Evolutionary conservation across 2,113 vertebrate genomes (phyloP).

Genomic region (Anarrhichthys ocellatus): DNA sequence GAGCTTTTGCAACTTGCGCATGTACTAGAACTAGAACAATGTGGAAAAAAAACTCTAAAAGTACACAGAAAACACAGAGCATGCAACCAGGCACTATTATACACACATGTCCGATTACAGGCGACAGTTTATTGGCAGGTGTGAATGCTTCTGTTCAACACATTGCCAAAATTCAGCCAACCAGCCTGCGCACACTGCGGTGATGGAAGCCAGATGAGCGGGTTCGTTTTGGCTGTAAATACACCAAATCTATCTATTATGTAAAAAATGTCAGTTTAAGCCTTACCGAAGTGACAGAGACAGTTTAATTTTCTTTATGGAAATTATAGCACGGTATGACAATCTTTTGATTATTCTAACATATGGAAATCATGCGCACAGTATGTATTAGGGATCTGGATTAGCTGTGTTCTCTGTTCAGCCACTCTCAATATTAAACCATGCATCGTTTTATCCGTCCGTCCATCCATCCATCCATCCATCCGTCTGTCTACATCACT

Average conservation of each 20-base stretch:
- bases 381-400: not conserved
- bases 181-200: not conserved
- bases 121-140: conserved; percentile 28
- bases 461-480: not conserved
- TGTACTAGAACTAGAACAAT: no score
- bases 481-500: not conserved
- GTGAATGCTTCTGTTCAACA: conserved; percentile 31
- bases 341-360: not conserved
- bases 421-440: not conserved
- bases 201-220: conserved; percentile 31
- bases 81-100: not conserved
- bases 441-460: not conserved
- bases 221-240: conserved; percentile 16
- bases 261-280: not conserved
- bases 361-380: not conserved
- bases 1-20: not conserved
- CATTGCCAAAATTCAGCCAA: conserved; percentile 10
- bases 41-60: not conserved
- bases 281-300: not conserved
- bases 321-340: not conserved
- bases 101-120: conserved; percentile 29
- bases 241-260: not conserved
- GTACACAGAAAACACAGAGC: conserved; percentile 2
- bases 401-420: not conserved
- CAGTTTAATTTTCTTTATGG: not conserved